These are phyloP conservation scores for Nasalis larvatus DNA, from an alignment of 2,113 vertebrate species.

Conservation along the genomic window DNA sequence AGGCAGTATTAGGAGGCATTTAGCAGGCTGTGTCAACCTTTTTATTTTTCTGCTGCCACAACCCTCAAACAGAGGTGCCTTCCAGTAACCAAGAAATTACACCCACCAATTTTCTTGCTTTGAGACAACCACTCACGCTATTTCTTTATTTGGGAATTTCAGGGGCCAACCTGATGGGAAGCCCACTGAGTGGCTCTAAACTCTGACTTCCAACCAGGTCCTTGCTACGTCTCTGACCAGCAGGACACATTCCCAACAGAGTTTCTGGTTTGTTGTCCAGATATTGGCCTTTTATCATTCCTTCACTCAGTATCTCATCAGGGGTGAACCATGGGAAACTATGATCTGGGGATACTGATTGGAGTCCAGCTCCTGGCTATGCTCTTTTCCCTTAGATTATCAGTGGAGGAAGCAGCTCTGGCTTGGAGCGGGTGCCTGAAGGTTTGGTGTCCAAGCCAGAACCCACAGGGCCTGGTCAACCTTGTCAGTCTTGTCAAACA, in stretches of 20 bases:
- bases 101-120: background rate
- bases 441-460: background rate
- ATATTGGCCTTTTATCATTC: background rate
- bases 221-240: background rate
- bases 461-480: rapidly evolving
- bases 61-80: background rate
- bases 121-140: background rate
- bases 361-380: background rate
- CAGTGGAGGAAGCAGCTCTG: background rate
- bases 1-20: background rate
- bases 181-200: background rate
- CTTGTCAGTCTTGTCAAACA: background rate
- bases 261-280: background rate
- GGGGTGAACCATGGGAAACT: background rate
- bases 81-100: background rate
- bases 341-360: background rate
- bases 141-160: background rate
- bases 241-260: background rate
- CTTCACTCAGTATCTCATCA: background rate
- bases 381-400: background rate
- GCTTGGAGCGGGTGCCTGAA: background rate
- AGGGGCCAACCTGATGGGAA: background rate
- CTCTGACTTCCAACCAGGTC: background rate
- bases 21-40: background rate
- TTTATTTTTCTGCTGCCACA: rapidly evolving